A percentile compares a stretch with the other conserved stretches of the same genome.
These are phyloP conservation scores for Formicarius rufipectus DNA, from an alignment of 2,113 vertebrate species.

Conservation along the genomic window DNA sequence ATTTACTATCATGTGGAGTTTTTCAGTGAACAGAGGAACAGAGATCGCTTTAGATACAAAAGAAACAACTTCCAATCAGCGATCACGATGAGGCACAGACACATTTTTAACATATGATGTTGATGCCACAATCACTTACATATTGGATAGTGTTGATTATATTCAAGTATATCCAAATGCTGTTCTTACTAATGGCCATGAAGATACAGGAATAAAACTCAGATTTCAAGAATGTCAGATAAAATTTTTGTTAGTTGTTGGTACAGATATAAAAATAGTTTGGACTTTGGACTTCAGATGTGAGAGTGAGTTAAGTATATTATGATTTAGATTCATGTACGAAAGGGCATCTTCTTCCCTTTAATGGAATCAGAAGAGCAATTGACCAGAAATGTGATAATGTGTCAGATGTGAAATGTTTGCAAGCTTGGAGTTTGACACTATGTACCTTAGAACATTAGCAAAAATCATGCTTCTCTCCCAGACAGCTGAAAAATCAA, in stretches of 20 bases:
- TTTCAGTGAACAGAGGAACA: not conserved
- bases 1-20: not conserved
- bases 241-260: not conserved
- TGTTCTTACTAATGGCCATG: not conserved
- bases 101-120: not conserved
- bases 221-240: not conserved
- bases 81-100: not conserved
- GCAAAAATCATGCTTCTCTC: not conserved
- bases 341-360: not conserved
- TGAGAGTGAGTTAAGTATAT: not conserved
- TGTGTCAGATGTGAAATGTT: not conserved
- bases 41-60: rapidly evolving
- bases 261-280: not conserved
- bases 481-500: not conserved
- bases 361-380: not conserved
- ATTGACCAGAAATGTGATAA: not conserved
- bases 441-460: not conserved
- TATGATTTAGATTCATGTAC: not conserved
- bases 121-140: not conserved
- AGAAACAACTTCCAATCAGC: not conserved
- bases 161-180: not conserved
- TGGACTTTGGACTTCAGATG: not conserved
- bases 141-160: not conserved
- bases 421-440: not conserved
- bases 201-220: not conserved